These are phyloP conservation scores for Cataglyphis cursor DNA, from an alignment of 2,888 invertebrate species.

Conservation along the genomic window DNA sequence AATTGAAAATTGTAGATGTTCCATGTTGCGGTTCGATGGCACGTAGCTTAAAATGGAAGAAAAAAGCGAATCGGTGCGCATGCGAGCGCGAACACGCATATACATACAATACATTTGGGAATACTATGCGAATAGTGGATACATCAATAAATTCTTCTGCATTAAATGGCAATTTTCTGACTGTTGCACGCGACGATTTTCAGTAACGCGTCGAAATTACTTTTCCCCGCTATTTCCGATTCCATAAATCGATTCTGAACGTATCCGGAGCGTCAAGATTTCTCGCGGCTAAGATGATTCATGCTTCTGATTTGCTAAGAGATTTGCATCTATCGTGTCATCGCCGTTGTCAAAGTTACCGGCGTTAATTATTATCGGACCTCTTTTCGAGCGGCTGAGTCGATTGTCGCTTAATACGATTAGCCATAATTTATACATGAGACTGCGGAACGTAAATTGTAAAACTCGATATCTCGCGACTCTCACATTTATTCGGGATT, in stretches of 20 bases:
- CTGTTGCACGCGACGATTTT: background rate
- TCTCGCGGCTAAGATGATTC: background rate
- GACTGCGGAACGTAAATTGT: conserved; percentile 32
- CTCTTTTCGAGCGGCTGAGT: conserved; percentile 1
- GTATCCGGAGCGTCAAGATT: background rate
- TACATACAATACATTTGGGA: background rate
- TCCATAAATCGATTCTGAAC: conserved; percentile 1
- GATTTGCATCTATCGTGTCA: conserved; percentile 29
- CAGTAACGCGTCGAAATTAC: background rate
- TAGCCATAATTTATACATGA: conserved; percentile 48
- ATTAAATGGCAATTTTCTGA: conserved; percentile 26
- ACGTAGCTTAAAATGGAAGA: conserved; percentile 11
- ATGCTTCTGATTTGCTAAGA: background rate
- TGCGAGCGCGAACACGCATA: background rate
- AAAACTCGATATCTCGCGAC: conserved; percentile 49
- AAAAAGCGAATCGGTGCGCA: background rate
- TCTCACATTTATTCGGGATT: conserved; percentile 46
- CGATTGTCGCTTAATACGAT: conserved; percentile 30
- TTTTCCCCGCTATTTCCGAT: background rate
- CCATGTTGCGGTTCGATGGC: conserved; percentile 10
- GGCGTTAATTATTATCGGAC: conserved; percentile 37
- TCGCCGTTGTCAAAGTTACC: conserved; percentile 17
- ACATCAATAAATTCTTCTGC: background rate
- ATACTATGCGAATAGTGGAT: background rate
- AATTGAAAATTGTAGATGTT: conserved; percentile 60